A percentile compares a stretch with the other conserved stretches of the same genome.
phyloP scores from a whole-genome alignment of 1,140 invertebrate species.

The Penaeus indicus region DNA sequence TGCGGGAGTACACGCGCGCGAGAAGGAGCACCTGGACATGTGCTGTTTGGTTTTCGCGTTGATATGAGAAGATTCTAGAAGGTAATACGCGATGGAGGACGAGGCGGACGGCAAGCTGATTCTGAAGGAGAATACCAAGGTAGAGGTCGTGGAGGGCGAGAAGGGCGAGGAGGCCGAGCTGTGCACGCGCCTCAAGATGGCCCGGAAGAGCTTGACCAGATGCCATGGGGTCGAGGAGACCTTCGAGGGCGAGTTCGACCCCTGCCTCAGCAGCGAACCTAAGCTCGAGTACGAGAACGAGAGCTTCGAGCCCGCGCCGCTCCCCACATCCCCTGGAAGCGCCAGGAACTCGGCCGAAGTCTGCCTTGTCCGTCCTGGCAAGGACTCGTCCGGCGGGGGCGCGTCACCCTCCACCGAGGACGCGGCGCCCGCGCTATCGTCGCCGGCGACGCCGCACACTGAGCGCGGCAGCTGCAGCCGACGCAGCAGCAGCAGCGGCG shows the following conservation, averaged over 20 bases:
- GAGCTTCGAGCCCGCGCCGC: slow-evolving; percentile 4
- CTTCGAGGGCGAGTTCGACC: slow-evolving; percentile 50
- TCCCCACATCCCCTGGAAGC: not conserved
- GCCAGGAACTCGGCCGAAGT: not conserved
- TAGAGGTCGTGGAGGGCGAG: slow-evolving; percentile 20
- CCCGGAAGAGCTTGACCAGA: slow-evolving; percentile 54
- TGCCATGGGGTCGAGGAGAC: slow-evolving; percentile 47
- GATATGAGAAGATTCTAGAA: slow-evolving; percentile 26
- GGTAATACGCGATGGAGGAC: slow-evolving; percentile 36
- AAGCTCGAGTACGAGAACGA: slow-evolving; percentile 42
- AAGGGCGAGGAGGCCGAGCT: slow-evolving; percentile 24
- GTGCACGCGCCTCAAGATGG: slow-evolving; percentile 47
- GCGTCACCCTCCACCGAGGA: not conserved
- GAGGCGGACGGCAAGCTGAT: slow-evolving; percentile 47
- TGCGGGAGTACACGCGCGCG: no score
- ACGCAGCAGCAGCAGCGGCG: not conserved
- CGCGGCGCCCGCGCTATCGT: not conserved
- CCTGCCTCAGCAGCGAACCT: slow-evolving; percentile 9
- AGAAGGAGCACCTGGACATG: not conserved
- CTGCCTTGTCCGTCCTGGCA: not conserved
- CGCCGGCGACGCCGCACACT: slow-evolving; percentile 33
- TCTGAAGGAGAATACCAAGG: slow-evolving; percentile 41
- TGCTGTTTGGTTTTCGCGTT: not conserved
- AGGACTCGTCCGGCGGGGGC: not conserved
- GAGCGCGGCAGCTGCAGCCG: slow-evolving; percentile 46